Percentiles rank a stretch among this genome's conserved stretches.
These are phyloP conservation scores for Umimayanthus kanabou DNA, from an alignment of 92 coral and sea anemone species.

Conservation along the genomic window DNA sequence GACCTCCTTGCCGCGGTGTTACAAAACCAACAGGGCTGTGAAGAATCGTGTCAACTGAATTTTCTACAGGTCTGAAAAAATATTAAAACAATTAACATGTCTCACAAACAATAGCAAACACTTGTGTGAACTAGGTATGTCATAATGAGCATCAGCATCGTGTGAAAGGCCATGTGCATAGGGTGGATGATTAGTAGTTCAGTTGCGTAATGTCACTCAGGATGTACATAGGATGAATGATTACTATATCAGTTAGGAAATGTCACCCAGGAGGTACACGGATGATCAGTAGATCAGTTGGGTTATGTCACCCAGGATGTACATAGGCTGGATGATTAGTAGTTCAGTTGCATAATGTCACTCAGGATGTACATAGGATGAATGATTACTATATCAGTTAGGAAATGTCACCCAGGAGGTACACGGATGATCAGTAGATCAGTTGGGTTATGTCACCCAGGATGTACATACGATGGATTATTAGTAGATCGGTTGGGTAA, in stretches of 20 bases:
- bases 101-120: not conserved
- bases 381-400: too few species aligned
- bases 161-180: not conserved
- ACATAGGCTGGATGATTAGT: too few species aligned
- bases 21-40: constrained; percentile 94
- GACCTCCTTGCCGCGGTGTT: constrained; percentile 96
- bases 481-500: too few species aligned
- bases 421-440: too few species aligned
- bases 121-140: not conserved
- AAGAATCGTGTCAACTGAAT: constrained; percentile 75
- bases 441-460: too few species aligned
- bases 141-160: not conserved
- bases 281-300: too few species aligned
- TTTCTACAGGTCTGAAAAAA: constrained; percentile 57
- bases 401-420: too few species aligned
- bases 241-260: not conserved
- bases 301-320: too few species aligned
- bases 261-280: too few species aligned
- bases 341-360: too few species aligned
- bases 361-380: not conserved
- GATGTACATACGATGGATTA: too few species aligned
- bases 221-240: not conserved
- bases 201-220: not conserved
- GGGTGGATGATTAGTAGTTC: not conserved
- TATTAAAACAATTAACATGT: not conserved